phyloP scores from a whole-genome alignment of 1,140 invertebrate species.

The Cotesia typhae region DNA sequence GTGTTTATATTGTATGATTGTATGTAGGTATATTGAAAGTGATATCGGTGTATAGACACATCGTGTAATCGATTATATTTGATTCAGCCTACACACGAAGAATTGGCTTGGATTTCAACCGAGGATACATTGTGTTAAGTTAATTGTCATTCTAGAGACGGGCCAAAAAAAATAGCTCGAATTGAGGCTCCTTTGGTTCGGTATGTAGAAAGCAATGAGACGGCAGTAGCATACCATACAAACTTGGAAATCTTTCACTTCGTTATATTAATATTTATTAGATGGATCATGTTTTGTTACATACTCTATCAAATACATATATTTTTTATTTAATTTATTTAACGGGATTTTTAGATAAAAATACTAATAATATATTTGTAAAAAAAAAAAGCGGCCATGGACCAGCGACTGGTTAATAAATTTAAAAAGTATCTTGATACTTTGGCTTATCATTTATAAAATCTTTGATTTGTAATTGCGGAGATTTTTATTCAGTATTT shows the following conservation, averaged over 20 bases:
- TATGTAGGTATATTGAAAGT: conserved; percentile 4
- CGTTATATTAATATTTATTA: conserved; percentile 26
- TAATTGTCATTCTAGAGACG: conserved; percentile 26
- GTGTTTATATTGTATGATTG: background rate
- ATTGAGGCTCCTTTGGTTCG: conserved; percentile 22
- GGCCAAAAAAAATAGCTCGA: conserved; percentile 25
- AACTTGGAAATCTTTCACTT: conserved; percentile 30
- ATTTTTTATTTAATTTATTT: background rate
- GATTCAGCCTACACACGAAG: background rate
- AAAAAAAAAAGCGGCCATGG: no score
- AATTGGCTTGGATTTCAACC: background rate
- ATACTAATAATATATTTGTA: no score
- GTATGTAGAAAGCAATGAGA: conserved; percentile 29
- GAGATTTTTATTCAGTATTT: no score
- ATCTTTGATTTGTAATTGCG: no score
- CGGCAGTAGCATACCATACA: conserved; percentile 27
- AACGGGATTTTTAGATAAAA: no score
- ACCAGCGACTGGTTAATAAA: no score
- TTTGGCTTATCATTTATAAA: no score
- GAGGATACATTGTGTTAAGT: conserved; percentile 1
- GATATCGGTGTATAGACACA: background rate
- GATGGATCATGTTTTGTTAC: conserved; percentile 1
- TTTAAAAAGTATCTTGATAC: no score
- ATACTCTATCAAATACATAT: conserved; percentile 4
- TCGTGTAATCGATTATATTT: conserved; percentile 13